These are phyloP conservation scores for Ciona savignyi DNA, from an alignment of 23 tunicate species.

Conservation along the genomic window DNA sequence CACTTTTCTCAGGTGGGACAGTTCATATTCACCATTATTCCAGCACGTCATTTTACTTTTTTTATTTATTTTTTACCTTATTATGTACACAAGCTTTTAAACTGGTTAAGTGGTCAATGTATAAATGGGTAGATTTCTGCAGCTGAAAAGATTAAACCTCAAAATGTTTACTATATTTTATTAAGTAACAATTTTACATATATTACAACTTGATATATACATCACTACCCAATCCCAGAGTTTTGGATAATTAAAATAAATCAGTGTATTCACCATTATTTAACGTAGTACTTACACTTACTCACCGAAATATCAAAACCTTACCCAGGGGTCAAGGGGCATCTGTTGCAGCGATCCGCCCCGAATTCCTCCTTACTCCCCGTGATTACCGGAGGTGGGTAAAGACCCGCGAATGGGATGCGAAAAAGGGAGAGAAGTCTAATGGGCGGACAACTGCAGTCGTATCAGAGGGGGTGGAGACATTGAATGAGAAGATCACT, in stretches of 20 bases:
- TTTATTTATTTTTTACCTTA: background rate
- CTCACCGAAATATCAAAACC: background rate
- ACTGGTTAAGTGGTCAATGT: background rate
- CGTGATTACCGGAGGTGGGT: constrained; percentile 84
- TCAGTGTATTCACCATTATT: too few species aligned
- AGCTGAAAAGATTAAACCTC: background rate
- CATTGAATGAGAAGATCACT: constrained; percentile 6
- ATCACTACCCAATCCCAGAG: too few species aligned
- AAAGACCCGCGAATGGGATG: constrained; percentile 48
- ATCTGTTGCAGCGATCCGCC: constrained; percentile 85
- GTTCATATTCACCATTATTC: background rate
- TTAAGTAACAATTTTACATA: too few species aligned
- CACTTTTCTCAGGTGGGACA: constrained; percentile 58
- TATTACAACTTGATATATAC: too few species aligned
- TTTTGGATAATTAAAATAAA: too few species aligned
- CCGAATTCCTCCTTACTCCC: constrained; percentile 82
- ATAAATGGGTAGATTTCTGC: background rate
- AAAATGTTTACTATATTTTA: too few species aligned
- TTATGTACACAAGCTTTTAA: background rate
- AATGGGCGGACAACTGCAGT: background rate
- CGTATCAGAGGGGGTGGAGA: background rate
- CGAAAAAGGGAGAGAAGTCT: constrained; percentile 16
- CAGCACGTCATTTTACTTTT: constrained; percentile 8
- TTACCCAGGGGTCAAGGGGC: constrained; percentile 80
- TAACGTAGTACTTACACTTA: background rate